Evolutionary conservation across 53 echinoderm and acorn worm genomes (phyloP), one percentile per base, ranked within the genome.

Genomic region (Hippasteria phrygiana): DNA sequence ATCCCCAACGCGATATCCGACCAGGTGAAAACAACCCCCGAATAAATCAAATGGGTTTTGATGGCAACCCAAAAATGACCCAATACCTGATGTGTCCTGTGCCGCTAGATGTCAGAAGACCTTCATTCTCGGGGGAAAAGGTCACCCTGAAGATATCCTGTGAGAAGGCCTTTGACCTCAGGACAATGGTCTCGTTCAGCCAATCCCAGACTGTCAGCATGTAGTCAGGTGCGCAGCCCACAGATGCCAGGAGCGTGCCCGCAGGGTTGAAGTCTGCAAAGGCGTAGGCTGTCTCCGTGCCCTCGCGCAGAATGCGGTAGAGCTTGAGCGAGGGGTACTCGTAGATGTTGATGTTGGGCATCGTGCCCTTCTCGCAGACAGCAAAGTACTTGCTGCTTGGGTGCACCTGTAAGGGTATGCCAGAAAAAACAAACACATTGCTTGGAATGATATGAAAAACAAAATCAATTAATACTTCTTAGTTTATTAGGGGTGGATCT

Each of bases 161-260:
- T 13, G 97, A 95, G 94, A 97, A 97, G 33, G 97, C 97, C 86
- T 97, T 97, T 16, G 97, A 95, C 13, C 97, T 77, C 47, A 97
- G 69, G 89, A 96, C 90, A 36, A 88, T 97, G 53, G 76, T 90
- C 81, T 97, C 97, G 43, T 97, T 91, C 56, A 86, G 48, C 97
- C 97, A 97, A 82, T 97, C 95, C 97, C 97, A 97, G 1, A 97
- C 72, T 4, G 97, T 97, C 55, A 97, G 84, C 97, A 97, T 97
- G 80, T 92, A 97, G 39, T 97, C 97, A 1, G 97, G 97, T 18
- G 86, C 90, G 9, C 89, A 84, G 35, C 97, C 97, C 4, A 97
- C 97, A 0, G 97, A 97, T 0, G 97, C 97, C 59, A 97, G 85
- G 55, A 97, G 90, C 5, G 83, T 87, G 2, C 97, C 97, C 0